Evolutionary conservation across 2,888 invertebrate species (phyloP).

Genomic region (Euphydryas editha): DNA sequence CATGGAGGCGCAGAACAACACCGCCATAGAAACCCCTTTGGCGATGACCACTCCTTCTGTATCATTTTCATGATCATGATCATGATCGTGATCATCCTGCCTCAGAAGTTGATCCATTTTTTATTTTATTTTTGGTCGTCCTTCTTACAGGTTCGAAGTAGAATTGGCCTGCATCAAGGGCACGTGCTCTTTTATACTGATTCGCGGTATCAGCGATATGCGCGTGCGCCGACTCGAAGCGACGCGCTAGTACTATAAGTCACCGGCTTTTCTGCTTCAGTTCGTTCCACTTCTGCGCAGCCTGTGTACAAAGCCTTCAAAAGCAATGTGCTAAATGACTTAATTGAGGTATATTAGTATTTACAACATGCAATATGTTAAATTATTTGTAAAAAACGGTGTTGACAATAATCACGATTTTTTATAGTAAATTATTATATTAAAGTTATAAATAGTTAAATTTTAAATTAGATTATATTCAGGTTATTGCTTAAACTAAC

Average conservation of each 20-base stretch:
- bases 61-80: slow-evolving; percentile 53
- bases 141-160: slow-evolving; percentile 36
- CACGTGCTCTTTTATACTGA: slow-evolving; percentile 68
- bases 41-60: slow-evolving; percentile 84
- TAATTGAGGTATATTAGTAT: slow-evolving; percentile 33
- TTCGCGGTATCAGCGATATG: slow-evolving; percentile 59
- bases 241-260: slow-evolving; percentile 67
- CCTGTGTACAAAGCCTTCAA: slow-evolving; percentile 64
- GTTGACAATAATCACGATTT: not conserved
- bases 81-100: slow-evolving; percentile 51
- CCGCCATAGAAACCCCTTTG: slow-evolving; percentile 91
- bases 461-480: too few relatives aligned
- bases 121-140: slow-evolving; percentile 26
- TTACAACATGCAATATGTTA: slow-evolving; percentile 18
- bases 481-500: too few relatives aligned
- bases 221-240: slow-evolving; percentile 72
- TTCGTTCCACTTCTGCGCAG: slow-evolving; percentile 68
- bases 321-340: slow-evolving; percentile 28
- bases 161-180: slow-evolving; percentile 53
- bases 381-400: not conserved
- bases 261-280: slow-evolving; percentile 45
- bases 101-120: slow-evolving; percentile 43
- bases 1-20: slow-evolving; percentile 89
- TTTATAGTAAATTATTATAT: not conserved
- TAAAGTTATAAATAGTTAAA: not conserved